Base-by-base conservation (phyloP, 2,888 invertebrate genomes). In the Drosophila ustulata region DNA sequence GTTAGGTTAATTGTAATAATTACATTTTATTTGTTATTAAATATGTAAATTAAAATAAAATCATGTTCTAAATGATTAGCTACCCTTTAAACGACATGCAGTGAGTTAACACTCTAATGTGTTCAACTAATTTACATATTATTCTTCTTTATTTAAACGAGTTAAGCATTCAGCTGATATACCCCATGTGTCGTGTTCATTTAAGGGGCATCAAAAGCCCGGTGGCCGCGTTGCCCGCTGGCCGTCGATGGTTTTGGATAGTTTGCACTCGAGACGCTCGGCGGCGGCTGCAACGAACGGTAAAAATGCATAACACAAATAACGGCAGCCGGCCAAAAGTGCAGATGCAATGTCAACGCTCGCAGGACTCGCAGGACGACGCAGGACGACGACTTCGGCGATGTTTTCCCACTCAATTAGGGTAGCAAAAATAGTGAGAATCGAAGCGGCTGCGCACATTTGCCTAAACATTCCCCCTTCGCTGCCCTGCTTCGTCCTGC, bases 271-370 rank as follows among this genome's bases (percentile, higher is more conserved):
- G 59, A 52, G 18, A 23, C 26, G 28, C 6, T 11, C 9, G 45
- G 45, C 61, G 47, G 73, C 75, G 67, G 59, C 75, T 73, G 66
- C 70, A 88, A 75, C 87, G 89, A 88, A 75, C 87, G 89, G 87
- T 83, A 78, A 82, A 80, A 85, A 81, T 85, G 85, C 85, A 87
- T 58, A 75, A 71, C 89, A 81, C 89, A 81, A 86, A 89, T 76
- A 85, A 80, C 71, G 89, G 72, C 88, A 88, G 84, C 84, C 81
- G 89, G 78, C 71, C 69, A 53, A 61, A 66, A 68, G 78, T 80
- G 89, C 89, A 88, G 84, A 85, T 88, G 84, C 87, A 83, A 67
- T 68, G 58, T 63, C 67, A 30, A 32, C 9, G 26, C 65, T 45
- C 51, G 41, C 62, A 64, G 65, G 65, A 66, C 53, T 56, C 64